Evolutionary conservation across 2,888 invertebrate species (phyloP), one percentile per base, ranked within the genome.

Genomic region (Tridacna crocea): DNA sequence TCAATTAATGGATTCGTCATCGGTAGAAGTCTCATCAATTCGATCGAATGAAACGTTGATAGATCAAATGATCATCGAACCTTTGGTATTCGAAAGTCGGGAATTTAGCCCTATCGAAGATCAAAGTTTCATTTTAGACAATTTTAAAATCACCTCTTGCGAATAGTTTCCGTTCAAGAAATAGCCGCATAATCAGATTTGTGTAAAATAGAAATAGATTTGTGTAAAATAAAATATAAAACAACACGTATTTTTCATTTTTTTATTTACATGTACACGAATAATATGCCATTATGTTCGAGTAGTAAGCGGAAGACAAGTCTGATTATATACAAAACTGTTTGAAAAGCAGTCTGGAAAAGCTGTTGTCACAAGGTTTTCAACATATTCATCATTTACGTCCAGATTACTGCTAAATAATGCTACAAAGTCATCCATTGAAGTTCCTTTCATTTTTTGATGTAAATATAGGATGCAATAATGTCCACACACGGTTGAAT

Each of bases 391-490:
- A 51, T 82, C 79, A 73, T 79, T 82, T 0, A 26, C 19, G 0
- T 70, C 58, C 19, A 73, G 6, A 68, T 19, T 17, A 10, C 0
- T 19, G 46, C 46, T 46, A 76, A 82, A 79, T 15, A n/a, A 26
- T n/a, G 68, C 51, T 48, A 82, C 11, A 68, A 79, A 65, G 26
- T 72, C 72, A 46, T 75, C 24, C n/a, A 72, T 24, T 10, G 47
- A 27, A 24, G 65, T 11, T 36, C 80, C 80, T 13, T 24, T 17
- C 8, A 75, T 19, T 68, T 75, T 70, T 55, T 80, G 72, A 68
- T 47, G 73, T 24, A 80, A 46, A 58, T 58, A 80, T 19, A 73
- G 73, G 24, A 80, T 66, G 65, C 77, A 72, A 36, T 80, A 80
- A 46, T 73, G 76, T 73, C 80, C 80, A 47, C 80, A 80, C 22